phyloP scores from a whole-genome alignment of 2,113 vertebrate genomes.

The Hyaena hyaena region DNA sequence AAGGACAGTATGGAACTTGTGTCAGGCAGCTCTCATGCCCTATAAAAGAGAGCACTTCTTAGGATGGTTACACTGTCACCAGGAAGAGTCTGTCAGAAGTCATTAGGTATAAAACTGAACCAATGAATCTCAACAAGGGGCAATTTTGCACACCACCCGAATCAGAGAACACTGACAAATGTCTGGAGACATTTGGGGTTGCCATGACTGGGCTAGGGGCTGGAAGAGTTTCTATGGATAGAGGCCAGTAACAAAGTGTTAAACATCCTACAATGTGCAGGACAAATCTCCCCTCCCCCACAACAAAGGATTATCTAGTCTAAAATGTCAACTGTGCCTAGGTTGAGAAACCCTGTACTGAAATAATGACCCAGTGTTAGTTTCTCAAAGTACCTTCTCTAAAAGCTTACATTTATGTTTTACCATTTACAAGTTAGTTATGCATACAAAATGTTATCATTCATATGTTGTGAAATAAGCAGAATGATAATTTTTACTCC shows the following conservation, averaged over 20 bases:
- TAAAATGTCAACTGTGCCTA: neutral
- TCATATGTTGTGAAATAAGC: neutral
- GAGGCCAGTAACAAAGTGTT: neutral
- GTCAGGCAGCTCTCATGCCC: neutral
- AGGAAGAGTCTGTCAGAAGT: neutral
- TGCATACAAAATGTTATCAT: neutral
- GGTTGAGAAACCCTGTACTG: neutral
- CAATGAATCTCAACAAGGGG: neutral
- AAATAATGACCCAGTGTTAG: neutral
- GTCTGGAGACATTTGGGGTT: neutral
- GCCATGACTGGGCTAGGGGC: neutral
- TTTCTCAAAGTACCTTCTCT: neutral
- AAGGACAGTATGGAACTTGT: neutral
- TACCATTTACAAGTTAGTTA: neutral
- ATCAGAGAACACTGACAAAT: neutral
- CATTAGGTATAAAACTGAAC: neutral
- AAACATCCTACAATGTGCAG: neutral
- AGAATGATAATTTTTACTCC: neutral
- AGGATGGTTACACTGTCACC: neutral
- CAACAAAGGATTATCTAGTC: neutral
- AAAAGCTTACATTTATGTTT: neutral
- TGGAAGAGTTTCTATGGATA: neutral
- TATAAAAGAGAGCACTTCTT: neutral
- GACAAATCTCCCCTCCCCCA: neutral
- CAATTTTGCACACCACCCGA: neutral